Percentiles rank a stretch among this genome's conserved stretches.
phyloP scores from a whole-genome alignment of 2,797 vertebrate species.

The Sebastes itinus region DNA sequence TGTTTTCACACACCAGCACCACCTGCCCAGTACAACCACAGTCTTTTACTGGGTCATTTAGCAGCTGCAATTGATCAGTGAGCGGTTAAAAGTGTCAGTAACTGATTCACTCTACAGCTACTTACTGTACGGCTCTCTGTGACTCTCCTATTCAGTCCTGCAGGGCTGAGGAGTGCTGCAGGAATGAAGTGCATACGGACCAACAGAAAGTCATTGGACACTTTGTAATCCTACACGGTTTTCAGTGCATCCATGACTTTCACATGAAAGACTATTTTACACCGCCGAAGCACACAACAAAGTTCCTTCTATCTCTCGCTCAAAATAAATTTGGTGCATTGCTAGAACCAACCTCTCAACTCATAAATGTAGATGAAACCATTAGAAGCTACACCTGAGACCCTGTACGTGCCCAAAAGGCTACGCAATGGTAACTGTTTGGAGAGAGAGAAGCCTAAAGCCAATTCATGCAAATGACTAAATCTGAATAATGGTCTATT shows the following conservation, averaged over 20 bases:
- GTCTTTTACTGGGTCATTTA: slow-evolving; percentile 56
- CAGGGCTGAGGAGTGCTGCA: background rate
- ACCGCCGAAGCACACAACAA: background rate
- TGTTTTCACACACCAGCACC: slow-evolving; percentile 16
- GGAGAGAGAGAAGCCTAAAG: slow-evolving; percentile 10
- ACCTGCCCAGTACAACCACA: slow-evolving; percentile 27
- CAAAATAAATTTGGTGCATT: background rate
- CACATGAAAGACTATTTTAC: background rate
- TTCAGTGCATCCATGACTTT: background rate
- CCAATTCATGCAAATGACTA: slow-evolving; percentile 16
- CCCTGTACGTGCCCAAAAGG: background rate
- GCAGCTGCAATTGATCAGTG: slow-evolving; percentile 42
- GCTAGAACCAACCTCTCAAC: background rate
- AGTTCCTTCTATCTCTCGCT: background rate
- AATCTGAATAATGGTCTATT: slow-evolving; percentile 26
- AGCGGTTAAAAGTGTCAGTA: slow-evolving; percentile 39
- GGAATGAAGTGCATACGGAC: background rate
- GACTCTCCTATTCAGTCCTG: background rate
- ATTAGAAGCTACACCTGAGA: slow-evolving; percentile 16
- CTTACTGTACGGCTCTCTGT: slow-evolving; percentile 9
- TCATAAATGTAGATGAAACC: background rate
- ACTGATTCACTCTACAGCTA: slow-evolving; percentile 24
- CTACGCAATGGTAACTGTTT: background rate
- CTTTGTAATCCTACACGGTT: background rate
- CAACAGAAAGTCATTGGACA: background rate